Evolutionary conservation across 2,113 vertebrate genomes (phyloP), one percentile per base, ranked within the genome.

Genomic region (Puntigrus tetrazona): DNA sequence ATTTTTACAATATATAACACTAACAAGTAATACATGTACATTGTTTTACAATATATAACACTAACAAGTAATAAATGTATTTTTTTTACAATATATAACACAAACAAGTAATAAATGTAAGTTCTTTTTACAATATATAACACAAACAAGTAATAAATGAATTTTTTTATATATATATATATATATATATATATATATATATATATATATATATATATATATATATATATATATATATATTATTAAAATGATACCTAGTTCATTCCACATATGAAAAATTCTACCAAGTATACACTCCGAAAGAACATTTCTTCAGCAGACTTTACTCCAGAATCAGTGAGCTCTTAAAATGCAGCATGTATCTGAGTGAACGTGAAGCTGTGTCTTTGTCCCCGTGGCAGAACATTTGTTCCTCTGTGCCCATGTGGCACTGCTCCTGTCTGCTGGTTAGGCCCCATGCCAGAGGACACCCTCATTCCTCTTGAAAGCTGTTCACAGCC

Each of bases 381-480:
- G 72, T 43, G 43, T 47, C 73, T 75, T 75, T 75, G 73, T 75
- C 73, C 27, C 73, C 16, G 3, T 75, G 73, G 73, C 73, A 75
- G 73, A 75, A 75, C 73, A 75, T 75, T 75, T 75, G 45, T 75
- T 75, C 31, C 73, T 5, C 73, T 50, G 73, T 18, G 73, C 43
- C 16, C 45, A 75, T 75, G 73, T 75, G 73, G 73, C 73, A 75
- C 31, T 75, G 25, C 29, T 25, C 73, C 73, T 50, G 73, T 75
- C 73, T 75, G 73, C 73, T 75, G 73, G 73, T 75, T 47, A 75
- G 73, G 43, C 73, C 73, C 29, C 25, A 31, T 50, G 73, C 73
- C 73, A 75, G 73, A 1, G 7, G 27, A 50, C 41, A 75, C 73
- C 50, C 3, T 50, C 73, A 50, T 75, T 50, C 73, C 43, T 27